These are phyloP conservation scores for Terrapene triunguis DNA, from an alignment of 2,113 vertebrate species.

Conservation along the genomic window DNA sequence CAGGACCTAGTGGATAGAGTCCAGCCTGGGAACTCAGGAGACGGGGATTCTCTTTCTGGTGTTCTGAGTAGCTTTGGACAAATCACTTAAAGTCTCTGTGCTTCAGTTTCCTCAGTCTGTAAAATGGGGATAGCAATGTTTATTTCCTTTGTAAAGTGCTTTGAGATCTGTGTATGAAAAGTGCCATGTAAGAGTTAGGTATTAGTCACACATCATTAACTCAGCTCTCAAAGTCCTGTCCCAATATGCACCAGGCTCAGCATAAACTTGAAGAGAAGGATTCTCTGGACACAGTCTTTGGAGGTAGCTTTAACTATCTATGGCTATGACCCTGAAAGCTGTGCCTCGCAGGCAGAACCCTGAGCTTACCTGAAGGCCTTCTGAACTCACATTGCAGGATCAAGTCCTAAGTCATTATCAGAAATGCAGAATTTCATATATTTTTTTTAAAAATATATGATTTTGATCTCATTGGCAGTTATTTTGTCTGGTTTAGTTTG, in stretches of 20 bases:
- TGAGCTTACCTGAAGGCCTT: background rate
- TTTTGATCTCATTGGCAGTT: background rate
- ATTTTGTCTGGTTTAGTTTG: background rate
- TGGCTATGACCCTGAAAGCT: fast-evolving
- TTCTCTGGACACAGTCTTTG: background rate
- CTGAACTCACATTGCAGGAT: background rate
- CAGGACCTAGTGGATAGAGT: background rate
- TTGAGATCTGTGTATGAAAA: fast-evolving
- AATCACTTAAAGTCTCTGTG: background rate
- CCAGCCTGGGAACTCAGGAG: background rate
- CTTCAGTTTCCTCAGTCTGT: background rate
- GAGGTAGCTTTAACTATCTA: background rate
- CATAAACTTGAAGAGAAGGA: fast-evolving
- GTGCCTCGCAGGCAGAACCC: background rate
- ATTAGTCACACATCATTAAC: background rate
- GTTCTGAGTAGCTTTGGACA: background rate
- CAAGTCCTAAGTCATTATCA: background rate
- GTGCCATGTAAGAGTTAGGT: background rate
- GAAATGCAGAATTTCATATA: background rate
- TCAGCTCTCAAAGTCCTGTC: background rate
- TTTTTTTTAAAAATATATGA: background rate
- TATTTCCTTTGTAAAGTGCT: background rate
- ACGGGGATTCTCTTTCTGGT: background rate
- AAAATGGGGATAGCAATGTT: background rate
- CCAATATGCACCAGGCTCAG: background rate